Percentiles rank a stretch among this genome's conserved stretches.
These are phyloP conservation scores for Odontocolon sp. DNA, from an alignment of 2,888 invertebrate genomes.

Conservation along the genomic window DNA sequence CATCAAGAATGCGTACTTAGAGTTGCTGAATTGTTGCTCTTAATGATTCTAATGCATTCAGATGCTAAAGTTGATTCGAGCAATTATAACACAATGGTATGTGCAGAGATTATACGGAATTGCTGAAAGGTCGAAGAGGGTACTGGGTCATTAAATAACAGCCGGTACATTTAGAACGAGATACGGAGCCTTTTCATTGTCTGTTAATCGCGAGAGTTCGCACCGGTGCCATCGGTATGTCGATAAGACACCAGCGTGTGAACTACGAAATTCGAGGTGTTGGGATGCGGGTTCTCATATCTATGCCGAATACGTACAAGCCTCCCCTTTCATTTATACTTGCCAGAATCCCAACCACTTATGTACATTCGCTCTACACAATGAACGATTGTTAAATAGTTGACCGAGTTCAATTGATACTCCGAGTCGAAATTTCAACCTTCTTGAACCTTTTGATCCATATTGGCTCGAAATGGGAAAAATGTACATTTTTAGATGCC, in stretches of 20 bases:
- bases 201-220: background rate
- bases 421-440: too few relatives aligned
- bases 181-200: background rate
- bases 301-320: background rate
- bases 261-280: background rate
- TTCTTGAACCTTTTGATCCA: too few relatives aligned
- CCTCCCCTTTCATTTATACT: background rate
- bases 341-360: background rate
- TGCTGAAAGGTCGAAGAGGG: background rate
- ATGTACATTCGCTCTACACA: background rate
- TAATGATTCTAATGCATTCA: too few relatives aligned
- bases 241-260: background rate
- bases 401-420: background rate
- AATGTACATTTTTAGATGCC: too few relatives aligned
- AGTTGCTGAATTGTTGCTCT: too few relatives aligned
- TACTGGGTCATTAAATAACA: background rate
- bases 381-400: conserved; percentile 3
- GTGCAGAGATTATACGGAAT: background rate
- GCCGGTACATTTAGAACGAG: background rate
- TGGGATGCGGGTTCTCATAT: background rate
- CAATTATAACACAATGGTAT: too few relatives aligned
- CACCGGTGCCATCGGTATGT: background rate
- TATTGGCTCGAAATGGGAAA: too few relatives aligned
- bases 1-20: too few relatives aligned
- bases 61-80: too few relatives aligned